These are phyloP conservation scores for Drosophila rhopaloa DNA, from an alignment of 1,140 invertebrate genomes.

Conservation along the genomic window DNA sequence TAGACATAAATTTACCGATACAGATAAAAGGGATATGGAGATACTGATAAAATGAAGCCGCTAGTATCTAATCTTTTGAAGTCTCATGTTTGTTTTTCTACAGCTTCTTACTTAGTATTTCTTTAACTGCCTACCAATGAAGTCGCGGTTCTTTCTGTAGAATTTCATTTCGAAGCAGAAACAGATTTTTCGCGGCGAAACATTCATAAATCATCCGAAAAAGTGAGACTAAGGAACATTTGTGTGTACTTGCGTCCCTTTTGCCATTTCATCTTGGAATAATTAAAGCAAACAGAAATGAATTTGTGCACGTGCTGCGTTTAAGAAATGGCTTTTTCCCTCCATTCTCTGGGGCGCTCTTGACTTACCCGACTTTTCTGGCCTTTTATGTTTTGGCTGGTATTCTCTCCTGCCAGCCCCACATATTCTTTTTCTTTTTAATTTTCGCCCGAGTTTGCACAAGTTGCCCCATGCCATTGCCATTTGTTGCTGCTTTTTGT, in stretches of 20 bases:
- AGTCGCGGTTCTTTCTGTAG: conserved; percentile 2
- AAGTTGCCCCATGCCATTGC: conserved; percentile 55
- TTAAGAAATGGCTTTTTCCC: conserved; percentile 72
- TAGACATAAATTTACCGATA: too few species aligned
- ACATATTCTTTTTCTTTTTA: conserved; percentile 31
- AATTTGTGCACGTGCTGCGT: conserved; percentile 73
- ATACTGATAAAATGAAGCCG: conserved; percentile 1
- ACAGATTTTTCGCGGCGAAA: conserved; percentile 18
- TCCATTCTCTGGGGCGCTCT: conserved; percentile 41
- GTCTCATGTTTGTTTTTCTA: neutral
- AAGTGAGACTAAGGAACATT: conserved; percentile 41
- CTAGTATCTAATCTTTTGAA: conserved; percentile 15
- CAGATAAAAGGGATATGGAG: neutral
- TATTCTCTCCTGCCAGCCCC: conserved; percentile 13
- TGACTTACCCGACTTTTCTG: conserved; percentile 51
- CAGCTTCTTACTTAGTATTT: conserved; percentile 4
- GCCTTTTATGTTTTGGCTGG: conserved; percentile 57
- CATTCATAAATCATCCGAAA: conserved; percentile 42
- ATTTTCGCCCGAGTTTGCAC: conserved; percentile 54
- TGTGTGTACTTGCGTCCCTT: conserved; percentile 45
- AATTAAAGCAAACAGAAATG: conserved; percentile 68
- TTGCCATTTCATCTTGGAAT: conserved; percentile 71
- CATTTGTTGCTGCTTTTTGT: conserved; percentile 44
- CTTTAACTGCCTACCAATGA: conserved; percentile 9
- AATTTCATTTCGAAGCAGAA: neutral